Conservation (phyloP, 2,113 vertebrate species). For the Scopus umbretta region DNA sequence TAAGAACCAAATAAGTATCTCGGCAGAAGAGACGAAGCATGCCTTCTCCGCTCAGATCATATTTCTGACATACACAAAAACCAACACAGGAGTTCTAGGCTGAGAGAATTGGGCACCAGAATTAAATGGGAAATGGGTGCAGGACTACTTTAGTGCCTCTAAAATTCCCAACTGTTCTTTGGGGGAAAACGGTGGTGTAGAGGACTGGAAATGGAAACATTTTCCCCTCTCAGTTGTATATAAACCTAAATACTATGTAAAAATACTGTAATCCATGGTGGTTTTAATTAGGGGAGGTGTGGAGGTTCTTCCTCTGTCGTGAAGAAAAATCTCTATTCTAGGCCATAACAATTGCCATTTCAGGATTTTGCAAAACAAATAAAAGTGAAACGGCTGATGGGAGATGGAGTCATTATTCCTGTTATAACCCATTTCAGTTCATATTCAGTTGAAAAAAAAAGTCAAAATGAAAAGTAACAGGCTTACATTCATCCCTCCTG, state of each 20-base stretch:
- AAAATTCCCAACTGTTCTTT: background rate
- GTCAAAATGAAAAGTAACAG: conserved; percentile 4
- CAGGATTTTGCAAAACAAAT: conserved; percentile 20
- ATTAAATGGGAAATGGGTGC: background rate
- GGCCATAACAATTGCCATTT: conserved; percentile 13
- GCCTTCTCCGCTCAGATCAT: background rate
- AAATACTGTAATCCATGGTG: background rate
- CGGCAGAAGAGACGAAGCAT: background rate
- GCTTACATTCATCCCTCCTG: background rate
- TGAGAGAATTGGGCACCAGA: background rate
- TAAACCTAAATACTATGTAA: background rate
- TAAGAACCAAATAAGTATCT: background rate
- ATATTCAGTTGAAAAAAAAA: background rate
- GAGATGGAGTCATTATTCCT: background rate
- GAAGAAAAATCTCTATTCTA: conserved; percentile 7
- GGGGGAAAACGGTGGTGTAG: background rate
- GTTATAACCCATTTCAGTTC: conserved; percentile 29
- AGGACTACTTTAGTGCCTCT: background rate
- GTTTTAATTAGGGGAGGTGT: background rate
- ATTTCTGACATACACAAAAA: background rate
- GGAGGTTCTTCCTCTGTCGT: background rate
- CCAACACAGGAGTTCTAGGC: background rate
- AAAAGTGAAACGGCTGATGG: conserved; percentile 5
- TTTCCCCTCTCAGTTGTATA: background rate
- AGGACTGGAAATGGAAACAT: background rate